Base-by-base conservation (phyloP, 2,113 vertebrate species). In the Raja brachyura region DNA sequence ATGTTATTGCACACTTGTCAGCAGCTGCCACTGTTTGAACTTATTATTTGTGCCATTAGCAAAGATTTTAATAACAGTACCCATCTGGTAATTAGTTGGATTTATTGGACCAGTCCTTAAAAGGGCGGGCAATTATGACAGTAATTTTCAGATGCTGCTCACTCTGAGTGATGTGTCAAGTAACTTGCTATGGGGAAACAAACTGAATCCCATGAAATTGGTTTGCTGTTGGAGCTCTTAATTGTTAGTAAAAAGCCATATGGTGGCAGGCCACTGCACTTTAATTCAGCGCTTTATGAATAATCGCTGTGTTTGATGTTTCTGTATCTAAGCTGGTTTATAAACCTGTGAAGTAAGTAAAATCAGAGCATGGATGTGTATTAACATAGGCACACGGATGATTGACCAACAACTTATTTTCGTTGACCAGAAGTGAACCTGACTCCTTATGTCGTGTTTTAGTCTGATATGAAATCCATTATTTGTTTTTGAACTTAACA, bases 51-150 rank as follows among this genome's bases (percentile, higher is more conserved):
- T 94, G 81, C 93, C 93, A 1, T 95, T 94, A 95, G 93, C 68
- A 93, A 93, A 93, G 93, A 94, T 33, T 78, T 94, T 94, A 94
- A 94, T 94, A 93, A 93, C 93, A 83, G 93, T 94, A 94, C 93
- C 93, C 77, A 93, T 93, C 94, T 94, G 94, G 90, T 94, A 78
- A 95, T 88, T 61, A n/a, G 81, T 90, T 78, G 90, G 94, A 93
- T 95, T 93, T 95, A 90, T 94, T 94, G 78, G 93, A 48, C 93
- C 88, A 18, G 77, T n/a, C 70, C 13, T 74, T 94, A 93, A 94
- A 94, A 68, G 93, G 94, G 93, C 90, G 94, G 81, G 0, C 94
- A 93, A 94, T 95, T 93, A 93, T 90, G 20, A 93, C 93, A 93
- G 93, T 93, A 63, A 78, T 77, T 94, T 94, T 93, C 76, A 74